phyloP scores from a whole-genome alignment of 2,888 invertebrate species.

The Chromoteleia sp. region DNA sequence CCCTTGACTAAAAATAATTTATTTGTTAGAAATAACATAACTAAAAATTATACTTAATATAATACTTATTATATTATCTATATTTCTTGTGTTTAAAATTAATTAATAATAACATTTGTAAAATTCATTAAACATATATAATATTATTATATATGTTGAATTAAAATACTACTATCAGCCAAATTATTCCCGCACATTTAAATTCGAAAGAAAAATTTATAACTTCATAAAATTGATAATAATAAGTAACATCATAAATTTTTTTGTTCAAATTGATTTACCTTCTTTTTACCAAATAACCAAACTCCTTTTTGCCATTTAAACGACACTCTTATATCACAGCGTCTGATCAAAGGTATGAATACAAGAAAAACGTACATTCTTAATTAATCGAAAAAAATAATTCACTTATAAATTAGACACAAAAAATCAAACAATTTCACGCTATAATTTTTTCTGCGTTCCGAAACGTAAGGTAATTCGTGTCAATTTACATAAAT shows the following conservation, averaged over 20 bases:
- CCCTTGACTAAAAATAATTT: no score
- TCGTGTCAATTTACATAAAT: slow-evolving; percentile 37
- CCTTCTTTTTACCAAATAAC: not conserved
- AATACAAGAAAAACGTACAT: slow-evolving; percentile 12
- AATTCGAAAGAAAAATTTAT: not conserved
- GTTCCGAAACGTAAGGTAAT: not conserved
- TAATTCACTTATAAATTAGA: slow-evolving; percentile 9
- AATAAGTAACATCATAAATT: no score
- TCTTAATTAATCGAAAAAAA: slow-evolving; percentile 28
- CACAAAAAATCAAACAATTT: slow-evolving; percentile 2
- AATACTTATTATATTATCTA: no score
- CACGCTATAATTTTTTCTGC: slow-evolving; percentile 3
- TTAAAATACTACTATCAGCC: no score
- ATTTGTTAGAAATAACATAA: no score
- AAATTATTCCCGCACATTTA: no score
- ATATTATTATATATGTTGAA: no score
- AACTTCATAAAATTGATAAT: not conserved
- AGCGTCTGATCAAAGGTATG: not conserved
- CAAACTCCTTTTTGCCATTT: not conserved
- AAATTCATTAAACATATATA: not conserved
- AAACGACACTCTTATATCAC: not conserved
- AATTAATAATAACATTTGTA: not conserved
- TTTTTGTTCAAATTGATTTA: not conserved
- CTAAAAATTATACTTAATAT: no score
- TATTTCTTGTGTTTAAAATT: no score